These are phyloP conservation scores for Drosophila mimica DNA, from an alignment of 2,888 invertebrate species.

Conservation along the genomic window DNA sequence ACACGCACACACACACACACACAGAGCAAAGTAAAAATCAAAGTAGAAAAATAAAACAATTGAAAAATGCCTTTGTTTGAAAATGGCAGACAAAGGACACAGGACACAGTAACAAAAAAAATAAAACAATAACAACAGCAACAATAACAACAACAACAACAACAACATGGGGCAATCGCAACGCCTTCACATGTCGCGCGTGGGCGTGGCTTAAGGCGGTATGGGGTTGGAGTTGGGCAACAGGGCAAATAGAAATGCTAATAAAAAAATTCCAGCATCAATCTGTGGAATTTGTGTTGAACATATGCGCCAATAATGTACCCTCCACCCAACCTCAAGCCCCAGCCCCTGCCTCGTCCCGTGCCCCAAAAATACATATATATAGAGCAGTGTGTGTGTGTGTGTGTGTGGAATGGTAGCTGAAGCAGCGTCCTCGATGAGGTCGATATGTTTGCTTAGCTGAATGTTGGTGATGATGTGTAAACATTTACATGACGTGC, in stretches of 20 bases:
- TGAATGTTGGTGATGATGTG: constrained; percentile 81
- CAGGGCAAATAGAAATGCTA: constrained; percentile 78
- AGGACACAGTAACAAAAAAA: constrained; percentile 29
- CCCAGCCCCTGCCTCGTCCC: not conserved
- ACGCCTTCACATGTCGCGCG: constrained; percentile 29
- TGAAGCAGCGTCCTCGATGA: constrained; percentile 61
- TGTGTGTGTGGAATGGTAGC: not conserved
- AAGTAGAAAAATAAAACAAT: constrained; percentile 62
- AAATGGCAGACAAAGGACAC: constrained; percentile 71
- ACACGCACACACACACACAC: not conserved
- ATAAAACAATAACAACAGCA: constrained; percentile 1
- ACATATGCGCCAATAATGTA: constrained; percentile 80
- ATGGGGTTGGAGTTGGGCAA: constrained; percentile 7
- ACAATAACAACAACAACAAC: constrained; percentile 18
- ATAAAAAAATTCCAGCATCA: constrained; percentile 82
- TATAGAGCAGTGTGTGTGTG: not conserved
- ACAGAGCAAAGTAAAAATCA: constrained; percentile 29
- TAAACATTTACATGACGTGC: constrained; percentile 82
- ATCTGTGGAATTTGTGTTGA: constrained; percentile 81
- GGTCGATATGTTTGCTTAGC: constrained; percentile 82
- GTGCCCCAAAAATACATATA: constrained; percentile 1
- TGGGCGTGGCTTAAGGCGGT: constrained; percentile 38
- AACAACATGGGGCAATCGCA: constrained; percentile 1
- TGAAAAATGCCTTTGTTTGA: constrained; percentile 79
- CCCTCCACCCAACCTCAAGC: not conserved